Evolutionary conservation across 2,113 vertebrate genomes (phyloP).

Genomic region (Xenopus borealis): DNA sequence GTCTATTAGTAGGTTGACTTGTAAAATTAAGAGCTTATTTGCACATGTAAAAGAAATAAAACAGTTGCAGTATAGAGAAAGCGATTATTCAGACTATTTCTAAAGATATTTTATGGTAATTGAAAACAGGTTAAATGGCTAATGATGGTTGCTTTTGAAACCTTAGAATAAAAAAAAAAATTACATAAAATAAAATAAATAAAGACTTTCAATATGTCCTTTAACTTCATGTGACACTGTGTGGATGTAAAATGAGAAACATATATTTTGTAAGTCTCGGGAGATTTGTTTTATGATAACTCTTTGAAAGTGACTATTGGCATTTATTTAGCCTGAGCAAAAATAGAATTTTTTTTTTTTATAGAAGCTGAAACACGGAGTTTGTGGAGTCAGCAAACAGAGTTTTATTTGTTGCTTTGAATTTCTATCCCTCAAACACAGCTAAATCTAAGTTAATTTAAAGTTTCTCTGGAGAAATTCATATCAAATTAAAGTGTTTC

Average conservation of each 20-base stretch:
- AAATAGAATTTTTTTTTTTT: slow-evolving; percentile 70
- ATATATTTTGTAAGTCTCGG: slow-evolving; percentile 76
- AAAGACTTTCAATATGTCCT: slow-evolving; percentile 64
- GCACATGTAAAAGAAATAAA: too few relatives aligned
- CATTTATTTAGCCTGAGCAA: slow-evolving; percentile 87
- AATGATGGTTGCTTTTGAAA: too few relatives aligned
- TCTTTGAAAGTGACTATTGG: slow-evolving; percentile 92
- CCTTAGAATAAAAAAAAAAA: too few relatives aligned
- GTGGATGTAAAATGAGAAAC: slow-evolving; percentile 80
- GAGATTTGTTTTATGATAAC: slow-evolving; percentile 82
- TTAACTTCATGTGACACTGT: slow-evolving; percentile 81
- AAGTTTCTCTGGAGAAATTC: slow-evolving; percentile 88
- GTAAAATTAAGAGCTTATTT: too few relatives aligned
- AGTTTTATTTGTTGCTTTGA: slow-evolving; percentile 79
- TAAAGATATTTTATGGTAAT: too few relatives aligned
- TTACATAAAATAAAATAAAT: too few relatives aligned
- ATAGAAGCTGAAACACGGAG: slow-evolving; percentile 65
- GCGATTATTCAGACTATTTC: background rate
- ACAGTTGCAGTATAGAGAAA: background rate
- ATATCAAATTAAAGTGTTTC: slow-evolving; percentile 83
- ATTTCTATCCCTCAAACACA: slow-evolving; percentile 77
- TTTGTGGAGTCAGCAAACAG: slow-evolving; percentile 76
- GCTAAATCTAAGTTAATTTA: slow-evolving; percentile 88
- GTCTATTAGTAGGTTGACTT: too few relatives aligned
- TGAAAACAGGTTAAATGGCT: too few relatives aligned